A percentile compares a stretch with the other conserved stretches of the same genome.
These are phyloP conservation scores for Eulemur macaco DNA, from an alignment of 2,113 vertebrate species.

Conservation along the genomic window DNA sequence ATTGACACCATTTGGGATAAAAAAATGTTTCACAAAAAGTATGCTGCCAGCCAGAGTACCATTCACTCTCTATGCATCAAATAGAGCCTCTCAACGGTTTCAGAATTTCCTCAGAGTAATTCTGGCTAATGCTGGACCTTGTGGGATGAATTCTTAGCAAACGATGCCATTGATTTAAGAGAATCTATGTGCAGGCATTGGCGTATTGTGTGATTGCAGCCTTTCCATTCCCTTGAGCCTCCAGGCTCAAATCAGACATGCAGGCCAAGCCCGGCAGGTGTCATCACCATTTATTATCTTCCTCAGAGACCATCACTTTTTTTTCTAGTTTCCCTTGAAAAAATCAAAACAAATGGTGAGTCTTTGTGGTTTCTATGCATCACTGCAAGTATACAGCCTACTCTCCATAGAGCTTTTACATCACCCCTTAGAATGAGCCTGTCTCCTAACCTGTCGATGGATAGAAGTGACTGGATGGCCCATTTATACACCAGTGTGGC, in stretches of 20 bases:
- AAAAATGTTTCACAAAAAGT: not conserved
- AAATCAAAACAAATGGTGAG: not conserved
- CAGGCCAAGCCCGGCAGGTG: not conserved
- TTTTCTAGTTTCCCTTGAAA: not conserved
- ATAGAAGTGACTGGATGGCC: not conserved
- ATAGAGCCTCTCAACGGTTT: not conserved
- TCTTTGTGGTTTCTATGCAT: not conserved
- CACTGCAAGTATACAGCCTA: not conserved
- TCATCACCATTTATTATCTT: not conserved
- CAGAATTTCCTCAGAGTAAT: not conserved
- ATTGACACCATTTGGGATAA: not conserved
- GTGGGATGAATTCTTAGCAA: not conserved
- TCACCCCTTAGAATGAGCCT: not conserved
- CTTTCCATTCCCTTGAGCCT: not conserved
- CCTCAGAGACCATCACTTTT: not conserved
- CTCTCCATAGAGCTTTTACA: not conserved
- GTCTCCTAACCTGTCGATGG: not conserved
- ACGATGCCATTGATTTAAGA: not conserved
- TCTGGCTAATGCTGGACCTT: not conserved
- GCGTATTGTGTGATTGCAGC: not conserved
- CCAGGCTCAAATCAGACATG: not conserved
- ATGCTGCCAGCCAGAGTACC: not conserved
- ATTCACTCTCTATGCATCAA: not conserved
- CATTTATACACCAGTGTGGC: not conserved
- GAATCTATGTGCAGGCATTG: not conserved